Conservation (phyloP, 1,140 invertebrate genomes). For the Aphelinus certus region DNA sequence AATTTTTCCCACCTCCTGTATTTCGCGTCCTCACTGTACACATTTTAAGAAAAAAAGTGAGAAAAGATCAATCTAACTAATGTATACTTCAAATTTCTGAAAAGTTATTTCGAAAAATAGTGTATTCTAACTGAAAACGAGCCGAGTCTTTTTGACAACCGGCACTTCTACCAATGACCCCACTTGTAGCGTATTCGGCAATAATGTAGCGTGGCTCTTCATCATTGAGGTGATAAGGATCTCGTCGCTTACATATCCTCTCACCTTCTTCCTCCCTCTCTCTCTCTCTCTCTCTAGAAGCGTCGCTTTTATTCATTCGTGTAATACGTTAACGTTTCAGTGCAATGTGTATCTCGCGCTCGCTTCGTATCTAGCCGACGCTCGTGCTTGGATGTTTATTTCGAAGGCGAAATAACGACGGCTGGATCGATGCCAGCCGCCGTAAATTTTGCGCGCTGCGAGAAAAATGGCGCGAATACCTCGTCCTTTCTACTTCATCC, state of each 20-base stretch:
- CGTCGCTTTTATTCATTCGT: conserved; percentile 25
- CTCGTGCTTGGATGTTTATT: conserved; percentile 58
- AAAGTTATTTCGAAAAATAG: too few species aligned
- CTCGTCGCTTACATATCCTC: neutral
- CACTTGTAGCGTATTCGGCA: too few species aligned
- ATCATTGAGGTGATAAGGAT: conserved; percentile 9
- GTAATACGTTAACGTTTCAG: conserved; percentile 19
- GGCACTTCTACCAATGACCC: too few species aligned
- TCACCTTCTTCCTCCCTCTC: too few species aligned
- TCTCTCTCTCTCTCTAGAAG: neutral
- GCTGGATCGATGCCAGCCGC: conserved; percentile 61
- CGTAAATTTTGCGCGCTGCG: conserved; percentile 61
- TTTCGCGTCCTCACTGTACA: too few species aligned
- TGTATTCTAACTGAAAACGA: too few species aligned
- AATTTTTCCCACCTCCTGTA: too few species aligned
- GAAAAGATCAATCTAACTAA: too few species aligned
- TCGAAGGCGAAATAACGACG: conserved; percentile 63
- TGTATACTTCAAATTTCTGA: too few species aligned
- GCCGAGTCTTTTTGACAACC: too few species aligned
- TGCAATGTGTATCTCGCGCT: neutral
- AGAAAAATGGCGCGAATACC: conserved; percentile 63
- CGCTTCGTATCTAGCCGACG: neutral
- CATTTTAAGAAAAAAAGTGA: too few species aligned
- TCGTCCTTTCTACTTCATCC: conserved; percentile 45
- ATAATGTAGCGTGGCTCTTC: neutral